Percentiles rank a stretch among this genome's conserved stretches.
phyloP scores from a whole-genome alignment of 2,888 invertebrate species.

The Galeopsomyia nigrocyanea region DNA sequence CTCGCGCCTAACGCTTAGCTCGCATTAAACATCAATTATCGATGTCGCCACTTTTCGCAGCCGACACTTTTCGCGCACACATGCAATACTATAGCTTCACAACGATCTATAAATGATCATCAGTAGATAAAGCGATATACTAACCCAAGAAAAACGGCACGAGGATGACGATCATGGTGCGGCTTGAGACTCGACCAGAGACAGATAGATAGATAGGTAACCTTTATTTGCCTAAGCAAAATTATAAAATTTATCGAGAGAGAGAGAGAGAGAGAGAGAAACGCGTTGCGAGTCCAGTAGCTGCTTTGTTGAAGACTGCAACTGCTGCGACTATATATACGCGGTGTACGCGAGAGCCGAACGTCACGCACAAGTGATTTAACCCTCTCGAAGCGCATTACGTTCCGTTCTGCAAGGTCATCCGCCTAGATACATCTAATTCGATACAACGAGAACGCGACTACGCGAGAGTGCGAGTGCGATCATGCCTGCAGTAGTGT shows the following conservation, averaged over 20 bases:
- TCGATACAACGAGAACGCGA: slow-evolving; percentile 11
- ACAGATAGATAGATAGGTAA: no score
- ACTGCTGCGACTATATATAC: slow-evolving; percentile 15
- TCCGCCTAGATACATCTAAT: slow-evolving; percentile 40
- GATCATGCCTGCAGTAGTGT: no score
- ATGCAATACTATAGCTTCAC: no score
- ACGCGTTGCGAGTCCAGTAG: not conserved
- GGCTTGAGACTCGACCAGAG: not conserved
- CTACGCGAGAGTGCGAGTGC: not conserved
- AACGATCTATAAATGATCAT: no score
- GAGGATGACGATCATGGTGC: slow-evolving; percentile 45
- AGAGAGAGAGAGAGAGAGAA: no score
- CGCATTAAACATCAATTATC: no score
- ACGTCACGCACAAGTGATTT: slow-evolving; percentile 41
- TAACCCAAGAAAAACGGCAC: slow-evolving; percentile 48
- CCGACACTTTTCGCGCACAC: no score
- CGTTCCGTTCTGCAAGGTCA: slow-evolving; percentile 37
- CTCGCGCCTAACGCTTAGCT: no score
- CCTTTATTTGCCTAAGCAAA: no score
- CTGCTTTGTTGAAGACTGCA: not conserved
- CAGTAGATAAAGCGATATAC: slow-evolving; percentile 28
- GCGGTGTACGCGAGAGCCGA: not conserved
- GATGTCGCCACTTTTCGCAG: no score
- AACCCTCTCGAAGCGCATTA: slow-evolving; percentile 34
- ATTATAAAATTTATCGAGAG: no score